Evolutionary conservation across 2,888 invertebrate species (phyloP).

Genomic region (Hydroisotoma schaefferi): DNA sequence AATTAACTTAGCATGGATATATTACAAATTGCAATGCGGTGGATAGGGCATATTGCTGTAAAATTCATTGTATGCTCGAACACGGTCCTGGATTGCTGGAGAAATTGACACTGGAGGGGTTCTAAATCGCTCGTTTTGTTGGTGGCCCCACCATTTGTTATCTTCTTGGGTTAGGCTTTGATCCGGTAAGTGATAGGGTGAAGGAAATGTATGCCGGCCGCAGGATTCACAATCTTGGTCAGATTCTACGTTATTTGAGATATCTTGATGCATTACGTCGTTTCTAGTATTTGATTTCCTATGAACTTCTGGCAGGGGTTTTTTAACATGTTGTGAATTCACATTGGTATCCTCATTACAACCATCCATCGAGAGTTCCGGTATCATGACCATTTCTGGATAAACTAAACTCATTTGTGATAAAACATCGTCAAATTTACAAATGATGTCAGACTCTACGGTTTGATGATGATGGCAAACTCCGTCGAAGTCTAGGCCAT

Average conservation of each 20-base stretch:
- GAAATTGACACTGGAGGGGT: background rate
- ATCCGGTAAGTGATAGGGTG: too few relatives aligned
- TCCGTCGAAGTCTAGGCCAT: background rate
- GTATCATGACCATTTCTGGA: background rate
- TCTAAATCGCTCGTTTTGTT: background rate
- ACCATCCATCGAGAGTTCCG: background rate
- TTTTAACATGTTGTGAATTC: too few relatives aligned
- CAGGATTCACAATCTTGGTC: background rate
- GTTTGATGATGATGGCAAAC: background rate
- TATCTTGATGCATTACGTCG: background rate
- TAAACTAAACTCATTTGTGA: background rate
- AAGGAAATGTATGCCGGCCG: too few relatives aligned
- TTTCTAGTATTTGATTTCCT: too few relatives aligned
- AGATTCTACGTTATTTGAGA: too few relatives aligned
- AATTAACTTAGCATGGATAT: too few relatives aligned
- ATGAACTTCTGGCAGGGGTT: background rate
- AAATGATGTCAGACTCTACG: background rate
- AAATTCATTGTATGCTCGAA: constrained; percentile 1
- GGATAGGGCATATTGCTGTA: constrained; percentile 13
- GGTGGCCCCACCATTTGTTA: background rate
- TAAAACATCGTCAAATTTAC: background rate
- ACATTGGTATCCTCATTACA: background rate
- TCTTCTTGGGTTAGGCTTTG: background rate
- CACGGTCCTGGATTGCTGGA: background rate
- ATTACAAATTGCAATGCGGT: constrained; percentile 12